Evolutionary conservation across 1,140 invertebrate genomes (phyloP).

Genomic region (Onthophagus taurus): DNA sequence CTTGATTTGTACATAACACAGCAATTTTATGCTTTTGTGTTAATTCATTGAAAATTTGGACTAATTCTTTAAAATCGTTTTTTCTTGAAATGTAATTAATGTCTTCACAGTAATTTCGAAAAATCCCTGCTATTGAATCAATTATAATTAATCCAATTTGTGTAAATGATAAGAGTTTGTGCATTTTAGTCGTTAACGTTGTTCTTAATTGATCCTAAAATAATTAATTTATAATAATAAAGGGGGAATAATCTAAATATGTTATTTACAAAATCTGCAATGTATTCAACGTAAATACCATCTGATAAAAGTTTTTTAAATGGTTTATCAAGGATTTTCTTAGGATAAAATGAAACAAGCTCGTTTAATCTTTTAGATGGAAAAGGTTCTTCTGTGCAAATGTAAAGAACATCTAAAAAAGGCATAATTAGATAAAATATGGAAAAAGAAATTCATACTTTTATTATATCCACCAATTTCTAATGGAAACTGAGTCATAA

Average conservation of each 20-base stretch:
- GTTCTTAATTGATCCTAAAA: slow-evolving; percentile 47
- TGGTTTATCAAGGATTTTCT: slow-evolving; percentile 28
- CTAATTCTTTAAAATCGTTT: slow-evolving; percentile 44
- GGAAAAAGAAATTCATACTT: slow-evolving; percentile 12
- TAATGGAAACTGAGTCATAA: slow-evolving; percentile 34
- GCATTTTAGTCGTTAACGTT: slow-evolving; percentile 47
- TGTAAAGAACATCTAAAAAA: slow-evolving; percentile 55
- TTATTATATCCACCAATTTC: slow-evolving; percentile 29
- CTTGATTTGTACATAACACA: slow-evolving; percentile 66
- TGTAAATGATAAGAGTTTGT: slow-evolving; percentile 38
- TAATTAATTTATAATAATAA: background rate
- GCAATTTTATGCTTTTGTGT: slow-evolving; percentile 45
- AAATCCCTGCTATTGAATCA: slow-evolving; percentile 67
- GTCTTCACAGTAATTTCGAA: slow-evolving; percentile 51
- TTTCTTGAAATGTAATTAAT: slow-evolving; percentile 44
- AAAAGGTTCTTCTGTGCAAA: slow-evolving; percentile 68
- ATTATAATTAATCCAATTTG: slow-evolving; percentile 58
- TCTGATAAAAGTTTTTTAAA: slow-evolving; percentile 36
- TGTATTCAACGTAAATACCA: slow-evolving; percentile 32
- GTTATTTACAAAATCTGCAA: slow-evolving; percentile 45
- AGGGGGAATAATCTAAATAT: background rate
- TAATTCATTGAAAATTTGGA: slow-evolving; percentile 46
- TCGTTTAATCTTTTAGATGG: slow-evolving; percentile 56
- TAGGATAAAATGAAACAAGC: slow-evolving; percentile 35
- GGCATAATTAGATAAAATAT: slow-evolving; percentile 10